Conservation (phyloP, 2,797 vertebrate species). For the Petrocephalus schoutedeni region DNA sequence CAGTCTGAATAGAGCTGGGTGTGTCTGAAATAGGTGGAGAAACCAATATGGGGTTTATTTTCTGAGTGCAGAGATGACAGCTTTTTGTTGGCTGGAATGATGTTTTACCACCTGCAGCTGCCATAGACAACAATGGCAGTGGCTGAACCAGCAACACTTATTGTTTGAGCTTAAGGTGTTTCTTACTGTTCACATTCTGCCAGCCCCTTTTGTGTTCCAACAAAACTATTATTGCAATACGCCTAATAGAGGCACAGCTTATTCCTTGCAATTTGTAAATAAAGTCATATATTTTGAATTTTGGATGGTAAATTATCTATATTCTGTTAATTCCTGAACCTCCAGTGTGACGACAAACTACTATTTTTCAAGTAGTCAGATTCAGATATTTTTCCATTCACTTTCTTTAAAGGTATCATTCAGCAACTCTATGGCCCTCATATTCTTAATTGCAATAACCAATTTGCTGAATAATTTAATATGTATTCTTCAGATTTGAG, state of each 20-base stretch:
- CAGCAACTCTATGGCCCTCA: background rate
- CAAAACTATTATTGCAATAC: background rate
- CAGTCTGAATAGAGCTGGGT: background rate
- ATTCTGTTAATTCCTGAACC: background rate
- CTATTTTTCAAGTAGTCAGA: background rate
- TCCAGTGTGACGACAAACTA: background rate
- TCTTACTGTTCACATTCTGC: background rate
- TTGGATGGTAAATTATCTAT: background rate
- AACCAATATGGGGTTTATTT: background rate
- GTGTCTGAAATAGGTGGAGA: slow-evolving; percentile 6
- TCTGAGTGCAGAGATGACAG: background rate
- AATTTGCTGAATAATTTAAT: background rate
- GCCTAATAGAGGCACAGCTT: background rate
- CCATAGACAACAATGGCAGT: background rate
- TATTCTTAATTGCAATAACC: background rate
- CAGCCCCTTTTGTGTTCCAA: background rate
- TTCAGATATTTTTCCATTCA: background rate
- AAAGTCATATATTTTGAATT: background rate
- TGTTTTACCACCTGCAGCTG: background rate
- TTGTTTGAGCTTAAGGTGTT: background rate
- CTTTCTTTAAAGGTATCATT: background rate
- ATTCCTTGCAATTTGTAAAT: background rate
- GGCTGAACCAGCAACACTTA: background rate
- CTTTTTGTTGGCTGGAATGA: background rate
- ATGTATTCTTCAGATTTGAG: background rate